Evolutionary conservation across 1,140 invertebrate species (phyloP).

Genomic region (Scaptodrosophila lebanonensis): DNA sequence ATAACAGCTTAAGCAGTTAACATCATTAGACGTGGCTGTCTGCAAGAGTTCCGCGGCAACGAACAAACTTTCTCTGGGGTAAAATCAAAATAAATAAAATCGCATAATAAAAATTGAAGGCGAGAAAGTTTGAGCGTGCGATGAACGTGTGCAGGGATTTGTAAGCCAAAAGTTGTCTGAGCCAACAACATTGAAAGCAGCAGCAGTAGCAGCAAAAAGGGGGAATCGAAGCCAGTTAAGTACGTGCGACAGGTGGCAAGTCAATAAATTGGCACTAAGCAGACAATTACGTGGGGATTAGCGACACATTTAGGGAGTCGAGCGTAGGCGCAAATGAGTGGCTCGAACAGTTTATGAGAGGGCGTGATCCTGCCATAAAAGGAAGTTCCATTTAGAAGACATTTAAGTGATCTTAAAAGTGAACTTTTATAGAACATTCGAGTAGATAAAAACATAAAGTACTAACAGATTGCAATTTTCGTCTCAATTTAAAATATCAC

Average conservation of each 20-base stretch:
- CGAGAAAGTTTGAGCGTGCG: slow-evolving; percentile 62
- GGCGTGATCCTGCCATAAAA: too few species aligned
- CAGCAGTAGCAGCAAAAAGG: slow-evolving; percentile 25
- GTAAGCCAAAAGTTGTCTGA: slow-evolving; percentile 23
- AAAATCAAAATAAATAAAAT: slow-evolving; percentile 72
- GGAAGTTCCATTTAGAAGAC: slow-evolving; percentile 1
- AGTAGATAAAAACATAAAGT: too few species aligned
- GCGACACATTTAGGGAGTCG: slow-evolving; percentile 28
- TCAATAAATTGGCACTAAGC: slow-evolving; percentile 71
- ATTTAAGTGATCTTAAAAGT: too few species aligned
- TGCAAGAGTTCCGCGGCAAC: not conserved
- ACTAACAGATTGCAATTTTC: too few species aligned
- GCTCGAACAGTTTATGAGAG: not conserved
- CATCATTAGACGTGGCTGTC: slow-evolving; percentile 54
- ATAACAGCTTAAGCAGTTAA: slow-evolving; percentile 45
- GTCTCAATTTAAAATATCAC: too few species aligned
- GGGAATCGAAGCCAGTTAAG: slow-evolving; percentile 32
- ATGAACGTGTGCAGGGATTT: slow-evolving; percentile 50
- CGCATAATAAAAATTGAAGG: slow-evolving; percentile 72
- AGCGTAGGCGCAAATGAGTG: not conserved
- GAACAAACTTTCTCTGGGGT: slow-evolving; percentile 49
- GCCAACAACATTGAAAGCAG: slow-evolving; percentile 18
- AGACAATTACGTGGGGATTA: slow-evolving; percentile 71
- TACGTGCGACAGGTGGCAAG: slow-evolving; percentile 61
- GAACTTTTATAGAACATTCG: too few species aligned